Percentiles rank a stretch among this genome's conserved stretches.
Conservation (phyloP, 2,113 vertebrate genomes). For the Hemiscyllium ocellatum region DNA sequence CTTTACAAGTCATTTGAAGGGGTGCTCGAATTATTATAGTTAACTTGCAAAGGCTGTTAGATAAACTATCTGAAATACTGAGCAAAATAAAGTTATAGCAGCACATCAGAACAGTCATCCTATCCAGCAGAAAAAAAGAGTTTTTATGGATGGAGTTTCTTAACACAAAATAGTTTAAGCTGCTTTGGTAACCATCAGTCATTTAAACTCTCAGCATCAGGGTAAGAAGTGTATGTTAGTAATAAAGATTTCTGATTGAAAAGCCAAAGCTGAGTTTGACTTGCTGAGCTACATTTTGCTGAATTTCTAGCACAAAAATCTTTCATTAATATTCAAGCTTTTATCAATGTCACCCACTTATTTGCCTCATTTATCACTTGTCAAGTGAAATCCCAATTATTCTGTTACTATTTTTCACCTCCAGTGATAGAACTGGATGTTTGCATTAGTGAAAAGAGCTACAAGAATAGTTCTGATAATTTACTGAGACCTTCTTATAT, state of each 20-base stretch:
- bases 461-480: not conserved
- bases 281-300: not conserved
- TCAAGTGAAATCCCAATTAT: not conserved
- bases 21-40: not conserved
- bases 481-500: not conserved
- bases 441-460: not conserved
- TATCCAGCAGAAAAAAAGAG: not conserved
- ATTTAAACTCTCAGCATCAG: not conserved
- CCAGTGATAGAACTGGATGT: not conserved
- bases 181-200: not conserved
- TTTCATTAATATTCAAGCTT: not conserved
- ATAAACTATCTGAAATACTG: not conserved
- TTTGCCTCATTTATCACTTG: not conserved
- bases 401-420: not conserved
- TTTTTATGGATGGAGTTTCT: not conserved
- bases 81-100: not conserved
- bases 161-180: not conserved
- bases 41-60: not conserved
- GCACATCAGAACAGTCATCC: not conserved
- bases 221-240: not conserved
- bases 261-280: not conserved
- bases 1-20: not conserved
- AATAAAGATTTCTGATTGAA: not conserved
- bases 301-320: not conserved
- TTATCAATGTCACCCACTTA: not conserved